Conservation (phyloP, 2,113 vertebrate genomes). For the Pagrus major region DNA sequence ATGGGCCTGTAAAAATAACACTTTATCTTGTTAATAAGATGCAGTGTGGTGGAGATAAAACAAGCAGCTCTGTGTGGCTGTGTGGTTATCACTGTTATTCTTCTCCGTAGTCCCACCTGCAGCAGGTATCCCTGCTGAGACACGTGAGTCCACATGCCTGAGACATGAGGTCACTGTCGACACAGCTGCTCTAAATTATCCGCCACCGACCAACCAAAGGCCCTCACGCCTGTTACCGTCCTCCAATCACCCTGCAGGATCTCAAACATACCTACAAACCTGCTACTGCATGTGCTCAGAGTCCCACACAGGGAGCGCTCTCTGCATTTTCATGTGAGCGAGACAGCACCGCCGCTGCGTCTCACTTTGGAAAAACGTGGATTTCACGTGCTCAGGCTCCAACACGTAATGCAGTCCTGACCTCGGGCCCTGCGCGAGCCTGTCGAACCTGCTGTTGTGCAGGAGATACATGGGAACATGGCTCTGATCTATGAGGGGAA, state of each 20-base stretch:
- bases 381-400: conserved; percentile 50
- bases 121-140: conserved; percentile 54
- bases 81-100: neutral
- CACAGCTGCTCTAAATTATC: conserved; percentile 68
- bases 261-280: conserved; percentile 45
- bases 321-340: neutral
- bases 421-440: conserved; percentile 27
- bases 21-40: neutral
- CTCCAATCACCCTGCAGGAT: conserved; percentile 52
- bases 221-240: conserved; percentile 22
- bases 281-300: conserved; percentile 49
- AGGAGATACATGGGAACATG: conserved; percentile 25
- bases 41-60: neutral
- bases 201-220: conserved; percentile 23
- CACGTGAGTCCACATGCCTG: conserved; percentile 60
- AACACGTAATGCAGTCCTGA: conserved; percentile 22
- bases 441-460: conserved; percentile 28
- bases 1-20: neutral
- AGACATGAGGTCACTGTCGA: conserved; percentile 66
- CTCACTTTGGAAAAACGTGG: conserved; percentile 15
- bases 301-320: neutral
- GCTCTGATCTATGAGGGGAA: conserved; percentile 27
- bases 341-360: neutral
- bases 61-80: neutral
- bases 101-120: conserved; percentile 55